Percentiles rank a stretch among this genome's conserved stretches.
phyloP scores from a whole-genome alignment of 2,113 vertebrate genomes.

The Eublepharis macularius region DNA sequence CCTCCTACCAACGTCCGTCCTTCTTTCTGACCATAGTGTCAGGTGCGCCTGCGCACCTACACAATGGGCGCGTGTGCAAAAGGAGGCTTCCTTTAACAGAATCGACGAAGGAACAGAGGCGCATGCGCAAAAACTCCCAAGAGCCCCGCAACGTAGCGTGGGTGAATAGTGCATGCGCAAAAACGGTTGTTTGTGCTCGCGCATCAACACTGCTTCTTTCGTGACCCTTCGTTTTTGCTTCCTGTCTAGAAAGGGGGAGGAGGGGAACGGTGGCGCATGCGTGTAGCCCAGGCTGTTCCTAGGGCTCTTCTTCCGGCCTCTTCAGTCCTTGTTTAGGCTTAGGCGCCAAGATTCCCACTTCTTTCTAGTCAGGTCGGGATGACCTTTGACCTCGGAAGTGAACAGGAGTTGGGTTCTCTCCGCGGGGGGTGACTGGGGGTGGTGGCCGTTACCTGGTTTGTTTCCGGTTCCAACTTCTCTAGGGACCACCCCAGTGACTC shows the following conservation, averaged over 20 bases:
- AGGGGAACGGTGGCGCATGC: neutral
- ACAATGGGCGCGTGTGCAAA: neutral
- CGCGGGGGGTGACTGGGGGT: neutral
- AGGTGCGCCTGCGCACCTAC: neutral
- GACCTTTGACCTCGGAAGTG: slow-evolving; percentile 65
- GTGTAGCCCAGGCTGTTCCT: neutral
- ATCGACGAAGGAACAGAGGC: neutral
- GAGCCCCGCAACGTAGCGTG: accelerated
- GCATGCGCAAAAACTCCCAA: neutral
- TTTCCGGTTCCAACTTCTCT: slow-evolving; percentile 17
- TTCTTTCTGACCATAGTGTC: accelerated
- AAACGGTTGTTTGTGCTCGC: neutral
- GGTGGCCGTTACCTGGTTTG: neutral
- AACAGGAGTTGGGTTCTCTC: slow-evolving; percentile 17
- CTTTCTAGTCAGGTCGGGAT: slow-evolving; percentile 8
- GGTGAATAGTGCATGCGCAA: neutral
- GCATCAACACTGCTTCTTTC: slow-evolving; percentile 16
- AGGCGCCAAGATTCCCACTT: neutral
- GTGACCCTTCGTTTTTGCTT: neutral
- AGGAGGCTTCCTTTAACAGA: neutral
- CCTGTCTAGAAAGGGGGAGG: neutral
- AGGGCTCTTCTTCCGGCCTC: slow-evolving; percentile 67
- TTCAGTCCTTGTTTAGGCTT: slow-evolving; percentile 41
- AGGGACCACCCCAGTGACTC: neutral
- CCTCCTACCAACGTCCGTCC: neutral